Percentiles rank a stretch among this genome's conserved stretches.
phyloP scores from a whole-genome alignment of 1,140 invertebrate genomes.

The Triops cancriformis region DNA sequence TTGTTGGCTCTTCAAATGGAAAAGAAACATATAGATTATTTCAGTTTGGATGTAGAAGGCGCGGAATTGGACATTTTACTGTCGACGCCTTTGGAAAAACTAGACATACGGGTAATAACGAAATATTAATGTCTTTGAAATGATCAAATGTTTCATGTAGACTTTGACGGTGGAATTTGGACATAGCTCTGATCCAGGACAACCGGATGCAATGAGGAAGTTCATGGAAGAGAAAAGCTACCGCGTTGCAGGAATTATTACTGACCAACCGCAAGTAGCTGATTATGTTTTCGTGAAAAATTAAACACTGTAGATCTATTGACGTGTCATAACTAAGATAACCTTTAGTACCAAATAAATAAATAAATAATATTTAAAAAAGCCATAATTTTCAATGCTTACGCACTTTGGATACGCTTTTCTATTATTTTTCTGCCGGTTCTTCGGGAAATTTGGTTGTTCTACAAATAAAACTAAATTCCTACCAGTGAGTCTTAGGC shows the following conservation, averaged over 20 bases:
- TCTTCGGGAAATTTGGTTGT: no score
- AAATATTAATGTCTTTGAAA: neutral
- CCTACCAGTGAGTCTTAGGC: no score
- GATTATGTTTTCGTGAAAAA: neutral
- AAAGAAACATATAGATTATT: constrained; percentile 37
- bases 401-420: no score
- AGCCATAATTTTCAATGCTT: no score
- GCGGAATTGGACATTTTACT: constrained; percentile 36
- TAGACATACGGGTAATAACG: constrained; percentile 22
- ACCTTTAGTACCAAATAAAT: no score
- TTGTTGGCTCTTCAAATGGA: constrained; percentile 35
- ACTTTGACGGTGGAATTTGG: neutral
- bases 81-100: constrained; percentile 34
- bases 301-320: neutral
- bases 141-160: neutral
- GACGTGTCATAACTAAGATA: neutral
- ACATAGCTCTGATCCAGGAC: neutral
- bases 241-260: neutral
- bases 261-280: neutral
- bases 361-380: no score
- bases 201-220: neutral
- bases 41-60: constrained; percentile 40
- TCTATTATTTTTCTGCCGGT: no score
- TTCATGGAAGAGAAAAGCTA: neutral
- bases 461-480: no score